Percentiles rank a stretch among this genome's conserved stretches.
These are phyloP conservation scores for Calliphora vomitoria DNA, from an alignment of 2,888 invertebrate genomes.

Conservation along the genomic window DNA sequence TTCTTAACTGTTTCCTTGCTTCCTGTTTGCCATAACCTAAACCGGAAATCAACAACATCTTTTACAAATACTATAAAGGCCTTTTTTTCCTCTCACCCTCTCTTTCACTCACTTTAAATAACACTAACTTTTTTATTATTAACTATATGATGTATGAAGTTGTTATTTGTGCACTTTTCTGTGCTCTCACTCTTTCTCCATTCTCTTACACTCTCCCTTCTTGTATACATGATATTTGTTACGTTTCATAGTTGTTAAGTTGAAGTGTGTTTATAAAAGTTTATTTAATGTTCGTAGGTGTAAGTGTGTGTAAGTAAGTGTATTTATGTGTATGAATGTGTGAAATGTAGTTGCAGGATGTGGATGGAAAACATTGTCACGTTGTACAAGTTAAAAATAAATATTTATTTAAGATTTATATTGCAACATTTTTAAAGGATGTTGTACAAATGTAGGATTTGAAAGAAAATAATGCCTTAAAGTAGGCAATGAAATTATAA, in stretches of 20 bases:
- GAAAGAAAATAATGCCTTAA: conserved; percentile 4
- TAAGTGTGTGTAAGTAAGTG: conserved; percentile 33
- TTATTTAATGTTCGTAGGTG: conserved; percentile 35
- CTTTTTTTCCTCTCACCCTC: background rate
- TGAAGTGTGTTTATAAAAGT: conserved; percentile 61
- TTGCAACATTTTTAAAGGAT: conserved; percentile 27
- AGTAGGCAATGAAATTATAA: conserved; percentile 1
- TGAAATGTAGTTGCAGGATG: conserved; percentile 14
- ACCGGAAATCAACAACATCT: conserved; percentile 55
- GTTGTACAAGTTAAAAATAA: conserved; percentile 52
- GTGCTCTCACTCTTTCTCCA: background rate
- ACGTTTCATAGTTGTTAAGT: conserved; percentile 33
- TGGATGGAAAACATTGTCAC: conserved; percentile 41
- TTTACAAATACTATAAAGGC: conserved; percentile 6
- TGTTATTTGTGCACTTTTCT: conserved; percentile 17
- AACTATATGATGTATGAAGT: conserved; percentile 17
- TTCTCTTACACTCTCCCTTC: background rate
- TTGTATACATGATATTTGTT: background rate
- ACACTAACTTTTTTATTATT: conserved; percentile 18
- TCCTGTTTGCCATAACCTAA: background rate
- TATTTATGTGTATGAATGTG: background rate
- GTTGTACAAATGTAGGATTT: conserved; percentile 26
- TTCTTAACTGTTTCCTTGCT: conserved; percentile 2
- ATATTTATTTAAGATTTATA: conserved; percentile 52
- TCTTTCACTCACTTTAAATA: background rate